phyloP scores from a whole-genome alignment of 2,888 invertebrate genomes.

The Thymelicus sylvestris region DNA sequence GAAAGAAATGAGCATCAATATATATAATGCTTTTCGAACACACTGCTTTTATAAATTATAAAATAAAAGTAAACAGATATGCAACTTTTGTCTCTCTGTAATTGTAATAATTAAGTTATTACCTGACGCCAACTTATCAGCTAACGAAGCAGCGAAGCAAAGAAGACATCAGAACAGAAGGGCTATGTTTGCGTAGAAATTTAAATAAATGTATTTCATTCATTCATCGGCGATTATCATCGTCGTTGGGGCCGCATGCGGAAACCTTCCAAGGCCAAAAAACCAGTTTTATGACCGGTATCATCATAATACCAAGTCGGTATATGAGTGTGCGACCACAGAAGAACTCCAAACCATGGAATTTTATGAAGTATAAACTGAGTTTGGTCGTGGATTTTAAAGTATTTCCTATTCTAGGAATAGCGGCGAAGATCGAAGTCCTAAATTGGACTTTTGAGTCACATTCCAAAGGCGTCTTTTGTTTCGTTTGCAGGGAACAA shows the following conservation, averaged over 20 bases:
- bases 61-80: no score
- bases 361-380: slow-evolving; percentile 33
- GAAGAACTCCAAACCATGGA: slow-evolving; percentile 44
- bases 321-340: slow-evolving; percentile 38
- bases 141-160: neutral
- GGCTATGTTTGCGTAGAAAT: slow-evolving; percentile 27
- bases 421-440: slow-evolving; percentile 19
- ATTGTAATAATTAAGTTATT: no score
- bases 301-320: slow-evolving; percentile 47
- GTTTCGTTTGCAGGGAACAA: slow-evolving; percentile 13
- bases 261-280: slow-evolving; percentile 75
- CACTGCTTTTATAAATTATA: no score
- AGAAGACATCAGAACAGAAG: slow-evolving; percentile 6
- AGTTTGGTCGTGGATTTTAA: slow-evolving; percentile 12
- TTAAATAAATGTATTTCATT: slow-evolving; percentile 28
- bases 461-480: slow-evolving; percentile 12
- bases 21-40: no score
- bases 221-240: slow-evolving; percentile 23
- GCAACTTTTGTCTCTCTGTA: no score
- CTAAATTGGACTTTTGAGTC: slow-evolving; percentile 1
- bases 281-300: slow-evolving; percentile 74
- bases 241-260: slow-evolving; percentile 62
- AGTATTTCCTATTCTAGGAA: slow-evolving; percentile 32
- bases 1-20: no score
- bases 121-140: neutral